Base-by-base conservation (phyloP, 2,113 vertebrate genomes). In the Setophaga coronata region DNA sequence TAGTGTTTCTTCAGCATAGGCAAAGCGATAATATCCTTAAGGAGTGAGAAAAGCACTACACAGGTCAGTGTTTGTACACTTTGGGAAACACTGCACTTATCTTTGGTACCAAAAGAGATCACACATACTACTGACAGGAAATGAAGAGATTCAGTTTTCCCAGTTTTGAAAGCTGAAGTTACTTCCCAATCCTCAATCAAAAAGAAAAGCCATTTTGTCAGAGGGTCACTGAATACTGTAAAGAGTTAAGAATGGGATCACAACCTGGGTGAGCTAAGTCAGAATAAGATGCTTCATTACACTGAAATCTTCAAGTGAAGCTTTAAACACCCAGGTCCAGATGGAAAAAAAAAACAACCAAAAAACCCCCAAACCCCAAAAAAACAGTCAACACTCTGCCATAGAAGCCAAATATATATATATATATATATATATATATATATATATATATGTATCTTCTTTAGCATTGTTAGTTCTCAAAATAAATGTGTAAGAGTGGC, bases 11-110 rank as follows among this genome's bases (percentile, higher is more conserved):
- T 86, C 77, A 69, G 14, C 2, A 3, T 1, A 70, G 80, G 73
- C 29, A 36, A 95, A 95, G 43, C 62, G 81, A 84, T 53, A 87
- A 97, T 87, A 95, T 79, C 89, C 90, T 58, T 70, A 92, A 88
- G 78, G 48, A 80, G 15, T 72, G 74, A 83, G 58, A 87, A 94
- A 82, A 94, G 91, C 53, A 81, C 18, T 81, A 54, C 17, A 70
- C 24, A 76, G 81, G 45, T 25, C 45, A 13, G 23, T 34, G 36
- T 36, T 66, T 58, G 28, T 29, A 31, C 5, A 11, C 82, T 87
- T 60, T 42, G 73, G 40, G 76, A 77, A 91, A 61, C 50, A 60
- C 42, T 29, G 33, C 70, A 61, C 56, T 83, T 73, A 78, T 69
- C 45, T 38, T 73, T 47, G 81, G 90, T 83, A 91, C 57, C 73